Evolutionary conservation across 2,888 invertebrate genomes (phyloP), one percentile per base, ranked within the genome.

Genomic region (Macrosoma leucophasiata): DNA sequence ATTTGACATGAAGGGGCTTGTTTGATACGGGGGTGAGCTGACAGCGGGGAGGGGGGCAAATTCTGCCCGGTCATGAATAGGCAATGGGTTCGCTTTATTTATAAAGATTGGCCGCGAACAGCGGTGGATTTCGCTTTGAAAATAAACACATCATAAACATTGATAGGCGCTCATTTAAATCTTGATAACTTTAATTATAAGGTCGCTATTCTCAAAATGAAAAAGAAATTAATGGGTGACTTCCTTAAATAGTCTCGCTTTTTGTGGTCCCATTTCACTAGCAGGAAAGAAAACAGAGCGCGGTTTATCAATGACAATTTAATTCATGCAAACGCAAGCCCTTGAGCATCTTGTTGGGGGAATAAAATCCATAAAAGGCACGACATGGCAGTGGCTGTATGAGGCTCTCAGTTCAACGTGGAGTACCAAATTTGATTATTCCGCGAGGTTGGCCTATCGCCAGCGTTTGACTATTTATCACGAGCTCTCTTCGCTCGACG

Each of bases 1-100:
- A 77, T 84, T 84, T 82, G 84, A 84, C 84, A 78, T 82, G 82
- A 82, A 82, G 84, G 84, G 84, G 81, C 82, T 79, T 78, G 81
- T 81, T 82, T 82, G 81, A 82, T 81, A 78, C 81, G 76, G 79
- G 78, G 77, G 75, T 62, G 69, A 67, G 48, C 68, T 63, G 65
- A 58, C 67, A 66, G 70, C 62, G 66, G 66, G 68, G 68, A 49
- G 52, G 70, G 72, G 70, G 69, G 54, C 48, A 52, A 79, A 82
- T 78, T 82, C 68, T 78, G 81, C 81, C 76, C 77, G 76, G 81
- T 84, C 82, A 84, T 84, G 84, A 84, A 84, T 84, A 84, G 79
- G 84, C 84, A 81, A 84, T 84, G 82, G 81, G 78, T 66, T 69
- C 72, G 76, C 77, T 81, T 78, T 81, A 82, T 84, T 84, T 84